These are phyloP conservation scores for Drepanosiphum platanoidis DNA, from an alignment of 2,888 invertebrate genomes.

Conservation along the genomic window DNA sequence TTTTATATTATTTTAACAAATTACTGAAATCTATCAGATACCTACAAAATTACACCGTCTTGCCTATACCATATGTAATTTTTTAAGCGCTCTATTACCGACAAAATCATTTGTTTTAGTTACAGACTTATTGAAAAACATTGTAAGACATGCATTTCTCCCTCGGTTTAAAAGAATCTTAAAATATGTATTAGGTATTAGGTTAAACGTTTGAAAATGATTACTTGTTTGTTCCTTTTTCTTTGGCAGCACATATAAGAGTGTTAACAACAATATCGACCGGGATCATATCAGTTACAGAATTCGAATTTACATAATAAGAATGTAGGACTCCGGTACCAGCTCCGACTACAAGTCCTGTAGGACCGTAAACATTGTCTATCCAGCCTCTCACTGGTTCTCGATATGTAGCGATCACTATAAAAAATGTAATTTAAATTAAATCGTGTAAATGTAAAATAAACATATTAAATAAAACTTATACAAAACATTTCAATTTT, in stretches of 20 bases:
- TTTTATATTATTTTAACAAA: too few relatives aligned
- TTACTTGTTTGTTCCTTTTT: conserved; percentile 38
- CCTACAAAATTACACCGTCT: too few relatives aligned
- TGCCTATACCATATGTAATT: too few relatives aligned
- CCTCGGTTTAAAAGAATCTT: too few relatives aligned
- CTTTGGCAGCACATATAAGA: conserved; percentile 79
- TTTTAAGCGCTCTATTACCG: too few relatives aligned
- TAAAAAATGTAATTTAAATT: conserved; percentile 63
- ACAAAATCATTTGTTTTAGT: too few relatives aligned
- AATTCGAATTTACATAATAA: conserved; percentile 70
- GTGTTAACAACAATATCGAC: conserved; percentile 87
- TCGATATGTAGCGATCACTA: conserved; percentile 74
- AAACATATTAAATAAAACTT: too few relatives aligned
- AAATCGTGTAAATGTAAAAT: background rate
- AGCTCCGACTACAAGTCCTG: conserved; percentile 71
- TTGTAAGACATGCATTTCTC: too few relatives aligned
- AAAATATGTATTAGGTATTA: background rate
- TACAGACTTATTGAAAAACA: too few relatives aligned
- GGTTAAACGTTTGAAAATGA: too few relatives aligned
- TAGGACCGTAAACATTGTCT: conserved; percentile 84
- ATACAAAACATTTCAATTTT: too few relatives aligned
- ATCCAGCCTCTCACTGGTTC: conserved; percentile 87
- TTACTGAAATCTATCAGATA: too few relatives aligned
- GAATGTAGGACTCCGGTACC: conserved; percentile 81
- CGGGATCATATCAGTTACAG: conserved; percentile 79